phyloP scores from a whole-genome alignment of 2,113 vertebrate species.

The Corydoras sp. region DNA sequence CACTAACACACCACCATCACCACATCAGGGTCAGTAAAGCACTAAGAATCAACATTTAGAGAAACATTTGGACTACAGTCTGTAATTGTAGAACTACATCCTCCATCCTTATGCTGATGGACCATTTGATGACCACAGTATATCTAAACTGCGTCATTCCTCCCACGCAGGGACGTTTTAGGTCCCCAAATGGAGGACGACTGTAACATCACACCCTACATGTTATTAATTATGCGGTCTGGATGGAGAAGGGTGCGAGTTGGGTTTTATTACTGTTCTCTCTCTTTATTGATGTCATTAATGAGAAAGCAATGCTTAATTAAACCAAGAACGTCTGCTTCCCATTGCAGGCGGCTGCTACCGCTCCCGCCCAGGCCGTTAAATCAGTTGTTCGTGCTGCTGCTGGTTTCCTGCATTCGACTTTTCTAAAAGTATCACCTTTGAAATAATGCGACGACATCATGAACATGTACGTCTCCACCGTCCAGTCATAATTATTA shows the following conservation, averaged over 20 bases:
- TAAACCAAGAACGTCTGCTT: conserved; percentile 22
- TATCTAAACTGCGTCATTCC: too few relatives aligned
- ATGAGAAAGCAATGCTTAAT: conserved; percentile 25
- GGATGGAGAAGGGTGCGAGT: conserved; percentile 1
- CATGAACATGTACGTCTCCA: too few relatives aligned
- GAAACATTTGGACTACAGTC: too few relatives aligned
- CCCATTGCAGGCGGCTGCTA: conserved; percentile 17
- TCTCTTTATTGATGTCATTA: conserved; percentile 17
- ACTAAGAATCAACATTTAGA: too few relatives aligned
- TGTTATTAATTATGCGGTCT: conserved; percentile 11
- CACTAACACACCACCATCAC: too few relatives aligned
- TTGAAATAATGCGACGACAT: background rate
- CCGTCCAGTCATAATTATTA: too few relatives aligned
- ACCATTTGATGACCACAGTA: too few relatives aligned
- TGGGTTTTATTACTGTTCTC: conserved; percentile 12
- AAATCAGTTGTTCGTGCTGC: background rate
- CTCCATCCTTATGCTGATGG: too few relatives aligned
- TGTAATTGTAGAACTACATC: too few relatives aligned
- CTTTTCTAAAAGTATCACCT: background rate
- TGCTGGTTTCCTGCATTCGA: conserved; percentile 1
- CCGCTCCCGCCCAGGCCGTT: conserved; percentile 2
- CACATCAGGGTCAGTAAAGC: too few relatives aligned
- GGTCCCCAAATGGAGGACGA: background rate
- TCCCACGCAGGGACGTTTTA: background rate
- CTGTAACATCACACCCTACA: conserved; percentile 2